Conservation (phyloP, 30 jellyfish, hydroid and myxozoan genomes). For the Hydractinia symbiolongicarpus region DNA sequence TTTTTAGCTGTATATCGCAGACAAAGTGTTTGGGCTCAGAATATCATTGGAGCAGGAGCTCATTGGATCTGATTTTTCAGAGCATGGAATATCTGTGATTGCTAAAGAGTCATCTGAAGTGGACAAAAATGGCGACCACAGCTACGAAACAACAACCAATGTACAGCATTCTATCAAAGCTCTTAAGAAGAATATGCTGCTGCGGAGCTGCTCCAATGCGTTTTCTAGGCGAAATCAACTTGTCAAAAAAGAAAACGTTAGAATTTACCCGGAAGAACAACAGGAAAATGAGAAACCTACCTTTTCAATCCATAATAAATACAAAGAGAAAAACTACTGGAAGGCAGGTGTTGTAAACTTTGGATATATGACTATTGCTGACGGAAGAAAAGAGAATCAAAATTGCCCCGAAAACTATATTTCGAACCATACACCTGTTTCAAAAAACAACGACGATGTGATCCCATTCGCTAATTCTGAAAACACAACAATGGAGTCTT, state of each 20-base stretch:
- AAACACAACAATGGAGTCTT: no score
- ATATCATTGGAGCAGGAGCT: slow-evolving; percentile 58
- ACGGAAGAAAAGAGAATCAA: neutral
- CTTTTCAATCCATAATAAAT: neutral
- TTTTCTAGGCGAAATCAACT: no score
- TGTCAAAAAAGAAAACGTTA: no score
- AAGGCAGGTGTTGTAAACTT: slow-evolving; percentile 9
- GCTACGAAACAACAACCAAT: no score
- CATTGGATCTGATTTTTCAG: slow-evolving; percentile 75
- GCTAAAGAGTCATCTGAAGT: neutral
- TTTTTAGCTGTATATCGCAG: slow-evolving; percentile 45
- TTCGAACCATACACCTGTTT: no score
- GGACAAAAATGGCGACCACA: no score
- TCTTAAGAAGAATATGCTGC: no score
- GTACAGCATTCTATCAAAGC: no score
- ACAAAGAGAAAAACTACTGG: neutral
- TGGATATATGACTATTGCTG: slow-evolving; percentile 4
- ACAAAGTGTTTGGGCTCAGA: slow-evolving; percentile 56
- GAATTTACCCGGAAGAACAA: neutral
- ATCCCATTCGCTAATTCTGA: no score
- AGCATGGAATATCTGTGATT: slow-evolving; percentile 60
- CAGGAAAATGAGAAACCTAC: neutral
- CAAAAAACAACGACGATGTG: no score
- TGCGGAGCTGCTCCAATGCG: no score
- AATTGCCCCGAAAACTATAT: no score